Conservation (phyloP, 2,888 invertebrate genomes). For the Drosophila kanekoi region DNA sequence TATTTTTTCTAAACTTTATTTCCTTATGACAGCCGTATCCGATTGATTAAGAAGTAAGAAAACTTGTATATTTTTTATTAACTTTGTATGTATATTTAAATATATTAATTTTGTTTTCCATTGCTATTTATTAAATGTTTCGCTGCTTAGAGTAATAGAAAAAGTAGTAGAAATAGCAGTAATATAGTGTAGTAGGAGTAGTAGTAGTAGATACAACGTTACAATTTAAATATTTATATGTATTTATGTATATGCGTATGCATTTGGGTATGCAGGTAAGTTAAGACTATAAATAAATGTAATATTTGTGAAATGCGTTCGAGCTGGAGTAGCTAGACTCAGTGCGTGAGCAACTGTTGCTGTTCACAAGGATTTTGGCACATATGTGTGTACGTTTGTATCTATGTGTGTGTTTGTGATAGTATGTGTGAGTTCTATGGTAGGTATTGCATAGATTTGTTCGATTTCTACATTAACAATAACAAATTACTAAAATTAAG, state of each 20-base stretch:
- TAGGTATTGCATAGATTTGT: slow-evolving; percentile 44
- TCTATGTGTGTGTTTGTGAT: slow-evolving; percentile 9
- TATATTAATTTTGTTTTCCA: slow-evolving; percentile 42
- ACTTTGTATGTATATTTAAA: slow-evolving; percentile 50
- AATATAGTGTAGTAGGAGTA: slow-evolving; percentile 37
- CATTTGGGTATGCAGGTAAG: slow-evolving; percentile 39
- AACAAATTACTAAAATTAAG: slow-evolving; percentile 74
- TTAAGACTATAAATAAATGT: slow-evolving; percentile 60
- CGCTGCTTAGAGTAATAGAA: slow-evolving; percentile 59
- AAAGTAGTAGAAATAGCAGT: slow-evolving; percentile 39
- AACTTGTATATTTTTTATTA: neutral
- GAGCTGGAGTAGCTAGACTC: slow-evolving; percentile 23
- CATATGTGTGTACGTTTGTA: slow-evolving; percentile 39
- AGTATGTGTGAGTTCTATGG: slow-evolving; percentile 18
- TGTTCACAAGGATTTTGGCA: slow-evolving; percentile 65
- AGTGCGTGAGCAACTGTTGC: slow-evolving; percentile 20
- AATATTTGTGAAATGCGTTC: slow-evolving; percentile 32
- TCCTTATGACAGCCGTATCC: too few relatives aligned
- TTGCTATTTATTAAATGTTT: slow-evolving; percentile 39
- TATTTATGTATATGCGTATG: slow-evolving; percentile 20
- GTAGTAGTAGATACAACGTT: slow-evolving; percentile 53
- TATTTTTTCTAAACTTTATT: too few relatives aligned
- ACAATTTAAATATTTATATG: slow-evolving; percentile 50
- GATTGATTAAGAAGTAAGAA: neutral
- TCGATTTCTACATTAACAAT: slow-evolving; percentile 72